These are phyloP conservation scores for Syrrhaptes paradoxus DNA, from an alignment of 2,113 vertebrate species.

Conservation along the genomic window DNA sequence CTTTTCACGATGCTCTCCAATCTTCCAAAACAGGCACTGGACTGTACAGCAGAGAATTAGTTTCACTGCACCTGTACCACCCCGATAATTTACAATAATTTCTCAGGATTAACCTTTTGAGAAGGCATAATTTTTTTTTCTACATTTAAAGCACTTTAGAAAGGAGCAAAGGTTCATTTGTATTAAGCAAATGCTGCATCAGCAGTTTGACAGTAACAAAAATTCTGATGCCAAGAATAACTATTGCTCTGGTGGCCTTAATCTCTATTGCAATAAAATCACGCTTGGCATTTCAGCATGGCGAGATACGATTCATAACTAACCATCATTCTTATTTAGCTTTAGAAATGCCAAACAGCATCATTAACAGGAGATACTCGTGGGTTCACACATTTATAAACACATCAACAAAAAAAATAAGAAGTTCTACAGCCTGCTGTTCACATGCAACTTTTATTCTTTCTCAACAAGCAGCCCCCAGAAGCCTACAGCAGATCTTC, in stretches of 20 bases:
- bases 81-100: conserved; percentile 62
- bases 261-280: conserved; percentile 29
- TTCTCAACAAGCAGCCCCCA: background rate
- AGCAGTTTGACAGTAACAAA: conserved; percentile 58
- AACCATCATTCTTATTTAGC: conserved; percentile 42
- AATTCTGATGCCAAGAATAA: background rate
- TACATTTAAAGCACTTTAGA: conserved; percentile 63
- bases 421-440: background rate
- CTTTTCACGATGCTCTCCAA: background rate
- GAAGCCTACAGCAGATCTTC: background rate
- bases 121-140: conserved; percentile 64
- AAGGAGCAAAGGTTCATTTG: conserved; percentile 61
- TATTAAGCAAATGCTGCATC: conserved; percentile 66
- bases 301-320: conserved; percentile 47
- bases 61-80: background rate
- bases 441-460: background rate
- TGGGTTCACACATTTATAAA: background rate
- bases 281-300: conserved; percentile 30
- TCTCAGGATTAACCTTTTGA: conserved; percentile 73
- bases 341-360: conserved; percentile 46
- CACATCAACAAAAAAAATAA: background rate
- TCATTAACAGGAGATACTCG: conserved; percentile 50
- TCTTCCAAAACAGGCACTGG: background rate
- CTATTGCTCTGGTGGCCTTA: background rate
- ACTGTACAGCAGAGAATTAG: background rate